Evolutionary conservation across 92 coral and sea anemone species (phyloP).

Genomic region (Umimayanthus kanabou): DNA sequence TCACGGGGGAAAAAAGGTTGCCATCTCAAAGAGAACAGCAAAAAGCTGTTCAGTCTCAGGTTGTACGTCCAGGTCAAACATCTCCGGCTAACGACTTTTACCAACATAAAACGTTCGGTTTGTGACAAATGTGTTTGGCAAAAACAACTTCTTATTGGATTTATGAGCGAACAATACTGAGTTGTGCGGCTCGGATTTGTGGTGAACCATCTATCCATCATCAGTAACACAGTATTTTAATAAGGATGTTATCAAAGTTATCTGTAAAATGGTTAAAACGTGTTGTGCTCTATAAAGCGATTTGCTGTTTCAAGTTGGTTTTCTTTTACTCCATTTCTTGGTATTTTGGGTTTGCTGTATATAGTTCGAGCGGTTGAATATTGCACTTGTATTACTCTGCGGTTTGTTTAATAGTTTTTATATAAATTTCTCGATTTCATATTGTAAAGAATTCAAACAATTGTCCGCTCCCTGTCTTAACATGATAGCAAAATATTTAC

Average conservation of each 20-base stretch:
- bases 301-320: neutral
- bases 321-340: neutral
- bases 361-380: neutral
- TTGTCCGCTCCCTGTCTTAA: conserved; percentile 32
- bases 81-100: neutral
- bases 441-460: conserved; percentile 37
- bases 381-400: neutral
- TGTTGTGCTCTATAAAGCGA: neutral
- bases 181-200: neutral
- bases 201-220: neutral
- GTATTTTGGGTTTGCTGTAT: neutral
- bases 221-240: neutral
- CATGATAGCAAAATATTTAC: conserved; percentile 37
- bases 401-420: neutral
- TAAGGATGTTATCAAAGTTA: conserved; percentile 9
- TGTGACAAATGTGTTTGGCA: neutral
- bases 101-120: neutral
- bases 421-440: conserved; percentile 22
- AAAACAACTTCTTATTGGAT: neutral
- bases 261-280: neutral
- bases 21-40: too few species aligned
- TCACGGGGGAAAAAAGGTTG: too few species aligned
- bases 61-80: neutral
- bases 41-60: too few species aligned
- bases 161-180: neutral